phyloP scores from a whole-genome alignment of 2,797 vertebrate species.

The Uromys caudimaculatus region DNA sequence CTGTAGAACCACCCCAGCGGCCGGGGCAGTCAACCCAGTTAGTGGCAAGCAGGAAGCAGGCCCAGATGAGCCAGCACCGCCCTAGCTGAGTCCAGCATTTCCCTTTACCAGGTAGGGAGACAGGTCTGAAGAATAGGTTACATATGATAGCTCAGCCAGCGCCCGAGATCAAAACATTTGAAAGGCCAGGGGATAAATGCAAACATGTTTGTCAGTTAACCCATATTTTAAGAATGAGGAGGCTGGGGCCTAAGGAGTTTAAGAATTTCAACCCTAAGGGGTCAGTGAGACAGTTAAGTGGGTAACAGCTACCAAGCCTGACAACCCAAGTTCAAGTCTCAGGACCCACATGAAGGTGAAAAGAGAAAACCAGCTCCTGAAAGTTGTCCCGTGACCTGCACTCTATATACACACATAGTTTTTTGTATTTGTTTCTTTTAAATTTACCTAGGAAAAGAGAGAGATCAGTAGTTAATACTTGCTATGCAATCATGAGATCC shows the following conservation, averaged over 20 bases:
- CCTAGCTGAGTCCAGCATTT: not conserved
- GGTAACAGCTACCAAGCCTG: not conserved
- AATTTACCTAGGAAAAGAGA: not conserved
- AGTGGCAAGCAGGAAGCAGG: not conserved
- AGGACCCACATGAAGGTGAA: not conserved
- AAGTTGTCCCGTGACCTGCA: not conserved
- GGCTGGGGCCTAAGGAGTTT: not conserved
- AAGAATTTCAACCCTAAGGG: not conserved
- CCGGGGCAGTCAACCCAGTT: not conserved
- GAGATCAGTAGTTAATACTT: not conserved
- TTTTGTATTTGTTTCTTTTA: too few relatives aligned
- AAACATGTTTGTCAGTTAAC: not conserved
- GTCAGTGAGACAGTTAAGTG: not conserved
- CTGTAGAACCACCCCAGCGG: not conserved
- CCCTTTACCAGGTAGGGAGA: not conserved
- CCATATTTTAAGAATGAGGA: constrained; percentile 32
- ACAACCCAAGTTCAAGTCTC: not conserved
- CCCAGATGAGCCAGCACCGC: not conserved
- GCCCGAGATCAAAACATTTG: not conserved
- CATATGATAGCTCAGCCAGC: not conserved
- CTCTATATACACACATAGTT: not conserved
- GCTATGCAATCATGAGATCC: not conserved
- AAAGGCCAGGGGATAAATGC: not conserved
- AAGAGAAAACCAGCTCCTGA: not conserved
- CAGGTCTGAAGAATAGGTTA: not conserved